Conservation (phyloP, 2,797 vertebrate genomes). For the Percopsis omiscomaycus region DNA sequence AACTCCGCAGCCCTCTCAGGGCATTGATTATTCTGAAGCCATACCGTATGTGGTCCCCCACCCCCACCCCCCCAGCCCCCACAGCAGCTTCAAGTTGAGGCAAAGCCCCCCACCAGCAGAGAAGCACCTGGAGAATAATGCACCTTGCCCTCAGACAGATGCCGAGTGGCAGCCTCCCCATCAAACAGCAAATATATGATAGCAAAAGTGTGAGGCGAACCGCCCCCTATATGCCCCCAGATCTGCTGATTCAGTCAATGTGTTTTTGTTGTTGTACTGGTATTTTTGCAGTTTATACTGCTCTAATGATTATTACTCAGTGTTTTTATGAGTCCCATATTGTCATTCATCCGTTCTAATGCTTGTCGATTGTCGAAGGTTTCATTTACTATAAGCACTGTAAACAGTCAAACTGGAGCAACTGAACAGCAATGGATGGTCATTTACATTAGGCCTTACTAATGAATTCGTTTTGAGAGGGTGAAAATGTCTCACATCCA, state of each 20-base stretch:
- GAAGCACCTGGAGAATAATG: conserved; percentile 26
- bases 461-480: too few species aligned
- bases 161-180: conserved; percentile 22
- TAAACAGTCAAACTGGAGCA: too few species aligned
- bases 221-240: too few species aligned
- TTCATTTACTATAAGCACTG: not conserved
- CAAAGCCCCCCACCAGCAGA: conserved; percentile 16
- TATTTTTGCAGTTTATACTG: too few species aligned
- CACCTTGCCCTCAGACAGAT: conserved; percentile 51
- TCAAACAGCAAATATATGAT: conserved; percentile 9
- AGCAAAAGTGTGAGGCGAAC: too few species aligned
- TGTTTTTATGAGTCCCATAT: too few species aligned
- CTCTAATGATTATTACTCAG: conserved; percentile 9
- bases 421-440: too few species aligned
- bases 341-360: too few species aligned
- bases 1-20: conserved; percentile 51
- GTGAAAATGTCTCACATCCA: too few species aligned
- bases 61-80: not conserved
- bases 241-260: too few species aligned
- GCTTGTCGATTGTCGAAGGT: not conserved
- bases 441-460: too few species aligned
- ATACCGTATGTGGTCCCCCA: conserved; percentile 13
- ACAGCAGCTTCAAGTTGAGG: conserved; percentile 43
- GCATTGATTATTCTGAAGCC: conserved; percentile 57
- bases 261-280: too few species aligned